Evolutionary conservation across 2,113 vertebrate genomes (phyloP), one percentile per base, ranked within the genome.

Genomic region (human): DNA sequence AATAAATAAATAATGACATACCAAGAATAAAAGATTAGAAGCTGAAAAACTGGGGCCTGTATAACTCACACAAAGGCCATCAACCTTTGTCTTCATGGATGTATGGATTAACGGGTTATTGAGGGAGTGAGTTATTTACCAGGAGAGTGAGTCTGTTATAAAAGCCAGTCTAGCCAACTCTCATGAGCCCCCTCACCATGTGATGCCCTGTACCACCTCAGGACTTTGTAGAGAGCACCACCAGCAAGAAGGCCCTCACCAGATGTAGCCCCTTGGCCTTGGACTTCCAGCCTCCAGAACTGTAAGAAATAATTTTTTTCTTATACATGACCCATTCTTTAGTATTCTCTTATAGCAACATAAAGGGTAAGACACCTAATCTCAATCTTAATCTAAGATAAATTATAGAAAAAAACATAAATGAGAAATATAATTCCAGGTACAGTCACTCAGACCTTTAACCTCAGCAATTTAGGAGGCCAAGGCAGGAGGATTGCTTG

Each of bases 1-100:
- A 35, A 64, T n/a, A 80, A 94, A 81, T 59, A 70, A 66, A 82
- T 88, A 96, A 64, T 64, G n/a, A 92, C 61, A 92, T 61, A 73
- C 10, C 35, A 87, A 85, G n/a, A 84, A 89, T 79, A 92, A 75
- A 64, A 92, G n/a, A 76, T 48, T 30, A 88, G 66, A 43, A 87
- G 70, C 50, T 80, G 25, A 90, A 55, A 90, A 95, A 87, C 38
- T 48, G 17, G 45, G 38, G 5, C 35, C 59, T 57, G 22, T 43
- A 40, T 50, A 96, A 87, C 2, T 61, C 40, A 64, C 25, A 79
- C 38, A 32, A 30, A 48, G 8, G n/a, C 50, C 93, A 92, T 25
- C 16, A 23, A 66, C 6, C 30, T 73, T 57, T 73, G 20, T 30
- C 8, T 83, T 59, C 61, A 43, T 48, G 43, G 43, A 78, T 32